phyloP scores from a whole-genome alignment of 1,140 invertebrate species.

The Chionoecetes opilio region DNA sequence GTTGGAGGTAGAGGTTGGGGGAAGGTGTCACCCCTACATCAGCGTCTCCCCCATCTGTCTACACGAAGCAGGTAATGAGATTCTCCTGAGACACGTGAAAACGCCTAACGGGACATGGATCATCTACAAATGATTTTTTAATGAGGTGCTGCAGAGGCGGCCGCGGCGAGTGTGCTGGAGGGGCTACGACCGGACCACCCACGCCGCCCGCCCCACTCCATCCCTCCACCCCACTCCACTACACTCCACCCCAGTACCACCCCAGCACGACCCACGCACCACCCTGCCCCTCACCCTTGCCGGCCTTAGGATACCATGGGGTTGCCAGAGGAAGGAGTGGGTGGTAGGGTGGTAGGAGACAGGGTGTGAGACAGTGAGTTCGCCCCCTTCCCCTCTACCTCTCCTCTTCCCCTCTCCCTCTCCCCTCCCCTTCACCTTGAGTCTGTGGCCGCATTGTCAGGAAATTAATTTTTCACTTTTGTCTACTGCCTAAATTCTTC shows the following conservation, averaged over 20 bases:
- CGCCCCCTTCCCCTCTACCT: not conserved
- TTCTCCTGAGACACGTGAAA: slow-evolving; percentile 7
- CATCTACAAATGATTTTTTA: slow-evolving; percentile 68
- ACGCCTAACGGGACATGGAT: slow-evolving; percentile 41
- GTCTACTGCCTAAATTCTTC: too few species aligned
- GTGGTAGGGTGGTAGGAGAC: not conserved
- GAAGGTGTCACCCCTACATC: not conserved
- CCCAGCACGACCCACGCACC: not conserved
- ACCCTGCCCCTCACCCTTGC: not conserved
- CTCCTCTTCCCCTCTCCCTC: not conserved
- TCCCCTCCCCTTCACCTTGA: not conserved
- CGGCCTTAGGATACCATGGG: not conserved
- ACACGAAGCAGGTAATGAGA: not conserved
- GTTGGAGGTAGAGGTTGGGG: not conserved
- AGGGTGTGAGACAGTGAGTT: not conserved
- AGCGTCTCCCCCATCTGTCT: not conserved
- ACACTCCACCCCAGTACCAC: not conserved
- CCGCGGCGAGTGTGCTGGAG: not conserved
- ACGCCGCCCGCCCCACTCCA: slow-evolving; percentile 38
- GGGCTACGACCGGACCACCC: slow-evolving; percentile 51
- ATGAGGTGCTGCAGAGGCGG: slow-evolving; percentile 44
- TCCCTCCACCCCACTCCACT: not conserved
- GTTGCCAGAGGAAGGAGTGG: slow-evolving; percentile 38
- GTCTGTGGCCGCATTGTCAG: not conserved
- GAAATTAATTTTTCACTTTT: too few species aligned